phyloP scores from a whole-genome alignment of 2,113 vertebrate genomes.

The Archilochus colubris region DNA sequence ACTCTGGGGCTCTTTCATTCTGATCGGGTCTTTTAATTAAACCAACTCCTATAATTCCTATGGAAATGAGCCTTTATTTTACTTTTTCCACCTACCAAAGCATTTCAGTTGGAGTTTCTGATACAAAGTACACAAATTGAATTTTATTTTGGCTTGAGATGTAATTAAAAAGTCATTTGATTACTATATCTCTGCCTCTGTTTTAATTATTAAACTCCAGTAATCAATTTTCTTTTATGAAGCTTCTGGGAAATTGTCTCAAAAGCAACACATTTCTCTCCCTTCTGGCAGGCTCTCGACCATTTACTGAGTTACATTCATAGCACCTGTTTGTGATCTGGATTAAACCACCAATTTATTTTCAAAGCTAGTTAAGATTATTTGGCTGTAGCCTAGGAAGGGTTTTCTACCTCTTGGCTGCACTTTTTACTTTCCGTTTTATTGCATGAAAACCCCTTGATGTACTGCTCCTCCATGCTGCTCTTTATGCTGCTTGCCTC shows the following conservation, averaged over 20 bases:
- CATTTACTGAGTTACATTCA: constrained; percentile 79
- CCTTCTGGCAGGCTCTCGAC: constrained; percentile 79
- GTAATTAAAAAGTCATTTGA: constrained; percentile 86
- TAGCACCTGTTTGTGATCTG: constrained; percentile 79
- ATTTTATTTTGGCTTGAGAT: constrained; percentile 79
- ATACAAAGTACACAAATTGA: constrained; percentile 74
- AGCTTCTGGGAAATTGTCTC: constrained; percentile 87
- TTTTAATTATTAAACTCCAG: constrained; percentile 81
- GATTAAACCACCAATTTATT: constrained; percentile 78
- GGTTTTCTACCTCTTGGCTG: constrained; percentile 55
- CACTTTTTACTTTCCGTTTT: constrained; percentile 41
- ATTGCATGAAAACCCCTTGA: constrained; percentile 5
- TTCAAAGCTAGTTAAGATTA: constrained; percentile 70
- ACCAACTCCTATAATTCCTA: constrained; percentile 74
- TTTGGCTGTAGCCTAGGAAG: constrained; percentile 70
- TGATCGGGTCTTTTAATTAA: constrained; percentile 79
- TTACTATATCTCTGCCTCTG: constrained; percentile 81
- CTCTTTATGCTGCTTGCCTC: not conserved
- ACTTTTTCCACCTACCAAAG: constrained; percentile 73
- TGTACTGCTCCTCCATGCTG: not conserved
- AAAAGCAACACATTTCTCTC: constrained; percentile 80
- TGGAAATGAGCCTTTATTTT: constrained; percentile 79
- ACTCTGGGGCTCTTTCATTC: constrained; percentile 51
- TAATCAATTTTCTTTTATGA: constrained; percentile 87
- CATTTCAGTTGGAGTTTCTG: constrained; percentile 73